Evolutionary conservation across 2,888 invertebrate genomes (phyloP).

Genomic region (Platypus cylindrus): DNA sequence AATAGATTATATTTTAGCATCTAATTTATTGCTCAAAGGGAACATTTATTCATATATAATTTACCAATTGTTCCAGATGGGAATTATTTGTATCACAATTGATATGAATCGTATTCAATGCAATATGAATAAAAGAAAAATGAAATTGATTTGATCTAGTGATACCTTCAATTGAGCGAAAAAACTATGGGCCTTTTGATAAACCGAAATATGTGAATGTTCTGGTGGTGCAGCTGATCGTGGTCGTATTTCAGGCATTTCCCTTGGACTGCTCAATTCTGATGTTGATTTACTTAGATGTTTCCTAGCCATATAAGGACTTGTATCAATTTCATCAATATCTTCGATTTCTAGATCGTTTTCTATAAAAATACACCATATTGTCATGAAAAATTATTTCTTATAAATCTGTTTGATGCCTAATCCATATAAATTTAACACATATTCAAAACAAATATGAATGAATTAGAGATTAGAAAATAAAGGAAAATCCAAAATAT

Average conservation of each 20-base stretch:
- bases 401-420: no score
- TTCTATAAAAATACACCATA: slow-evolving; percentile 24
- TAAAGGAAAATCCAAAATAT: no score
- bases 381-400: background rate
- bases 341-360: slow-evolving; percentile 32
- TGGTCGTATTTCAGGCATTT: slow-evolving; percentile 38
- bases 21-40: no score
- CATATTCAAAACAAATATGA: slow-evolving; percentile 23
- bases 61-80: no score
- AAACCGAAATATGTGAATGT: slow-evolving; percentile 54
- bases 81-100: no score
- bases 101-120: no score
- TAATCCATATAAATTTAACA: no score
- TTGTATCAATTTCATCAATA: slow-evolving; percentile 25
- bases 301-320: slow-evolving; percentile 36
- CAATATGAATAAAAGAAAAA: no score
- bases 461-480: no score
- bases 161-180: slow-evolving; percentile 64
- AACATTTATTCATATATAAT: no score
- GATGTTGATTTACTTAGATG: slow-evolving; percentile 74
- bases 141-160: background rate
- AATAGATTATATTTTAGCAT: no score
- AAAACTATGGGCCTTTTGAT: slow-evolving; percentile 72
- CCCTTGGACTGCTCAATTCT: slow-evolving; percentile 56
- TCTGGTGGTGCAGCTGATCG: slow-evolving; percentile 41